A percentile compares a stretch with the other conserved stretches of the same genome.
phyloP scores from a whole-genome alignment of 2,113 vertebrate genomes.

The Oriolus oriolus region DNA sequence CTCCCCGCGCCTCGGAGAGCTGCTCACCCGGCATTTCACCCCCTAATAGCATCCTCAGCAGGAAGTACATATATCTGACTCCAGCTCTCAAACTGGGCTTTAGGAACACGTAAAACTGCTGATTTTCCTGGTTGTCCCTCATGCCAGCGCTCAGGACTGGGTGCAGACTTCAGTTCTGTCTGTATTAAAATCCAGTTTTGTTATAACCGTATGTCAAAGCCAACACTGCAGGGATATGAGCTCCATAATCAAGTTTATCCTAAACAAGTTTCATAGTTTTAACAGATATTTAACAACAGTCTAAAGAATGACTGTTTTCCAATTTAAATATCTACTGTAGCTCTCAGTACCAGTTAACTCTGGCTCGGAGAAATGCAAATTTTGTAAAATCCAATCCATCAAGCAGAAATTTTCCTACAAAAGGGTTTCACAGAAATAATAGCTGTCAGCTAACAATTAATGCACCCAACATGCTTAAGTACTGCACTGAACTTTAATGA shows the following conservation, averaged over 20 bases:
- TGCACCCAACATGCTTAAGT: conserved; percentile 70
- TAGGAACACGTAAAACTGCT: not conserved
- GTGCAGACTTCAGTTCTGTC: not conserved
- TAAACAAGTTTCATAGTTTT: conserved; percentile 15
- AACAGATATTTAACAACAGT: conserved; percentile 40
- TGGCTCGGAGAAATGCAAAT: conserved; percentile 69
- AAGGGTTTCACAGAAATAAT: conserved; percentile 74
- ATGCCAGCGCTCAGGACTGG: not conserved
- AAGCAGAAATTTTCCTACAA: conserved; percentile 72
- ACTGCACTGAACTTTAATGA: conserved; percentile 75
- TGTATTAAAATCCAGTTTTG: not conserved
- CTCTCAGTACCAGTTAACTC: conserved; percentile 47
- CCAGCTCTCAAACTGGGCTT: not conserved
- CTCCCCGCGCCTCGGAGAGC: not conserved
- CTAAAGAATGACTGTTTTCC: conserved; percentile 28
- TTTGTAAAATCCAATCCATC: conserved; percentile 72
- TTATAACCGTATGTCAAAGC: not conserved
- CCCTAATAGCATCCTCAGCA: not conserved
- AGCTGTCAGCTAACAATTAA: conserved; percentile 80
- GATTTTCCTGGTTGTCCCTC: not conserved
- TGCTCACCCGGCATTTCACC: not conserved
- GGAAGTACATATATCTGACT: not conserved
- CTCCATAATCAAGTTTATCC: not conserved
- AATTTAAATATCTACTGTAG: conserved; percentile 18
- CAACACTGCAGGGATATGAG: not conserved